Conservation (phyloP, 2,888 invertebrate genomes). For the Spisula subtruncata region DNA sequence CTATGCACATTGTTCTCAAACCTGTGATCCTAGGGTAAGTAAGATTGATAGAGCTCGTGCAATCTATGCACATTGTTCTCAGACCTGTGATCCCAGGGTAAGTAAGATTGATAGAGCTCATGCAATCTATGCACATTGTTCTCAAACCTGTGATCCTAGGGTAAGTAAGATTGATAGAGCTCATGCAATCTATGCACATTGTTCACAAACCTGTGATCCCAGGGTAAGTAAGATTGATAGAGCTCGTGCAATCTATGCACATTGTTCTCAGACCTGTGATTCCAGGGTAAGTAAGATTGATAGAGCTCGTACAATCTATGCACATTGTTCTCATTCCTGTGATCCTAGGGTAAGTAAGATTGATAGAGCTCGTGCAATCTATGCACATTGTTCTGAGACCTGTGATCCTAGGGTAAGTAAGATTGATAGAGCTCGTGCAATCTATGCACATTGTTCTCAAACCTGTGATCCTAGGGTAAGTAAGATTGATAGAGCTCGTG, state of each 20-base stretch:
- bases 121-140: slow-evolving; percentile 98
- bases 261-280: slow-evolving; percentile 99
- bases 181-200: slow-evolving; percentile 98
- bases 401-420: slow-evolving; percentile 99
- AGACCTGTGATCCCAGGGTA: slow-evolving; percentile 99
- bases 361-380: slow-evolving; percentile 98
- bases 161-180: slow-evolving; percentile 99
- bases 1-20: slow-evolving; percentile 99
- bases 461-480: slow-evolving; percentile 99
- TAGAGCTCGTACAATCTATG: slow-evolving; percentile 98
- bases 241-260: slow-evolving; percentile 98
- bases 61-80: slow-evolving; percentile 99
- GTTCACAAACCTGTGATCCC: slow-evolving; percentile 99
- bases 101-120: slow-evolving; percentile 99
- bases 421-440: slow-evolving; percentile 98
- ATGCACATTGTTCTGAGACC: slow-evolving; percentile 99
- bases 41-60: slow-evolving; percentile 99
- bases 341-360: slow-evolving; percentile 99
- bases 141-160: slow-evolving; percentile 99
- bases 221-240: slow-evolving; percentile 99
- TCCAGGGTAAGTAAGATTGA: slow-evolving; percentile 99
- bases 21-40: slow-evolving; percentile 99
- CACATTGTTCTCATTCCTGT: slow-evolving; percentile 99
- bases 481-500: slow-evolving; percentile 98
- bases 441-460: slow-evolving; percentile 99